Evolutionary conservation across 2,888 invertebrate genomes (phyloP).

Genomic region (Pharmacophagus antenor): DNA sequence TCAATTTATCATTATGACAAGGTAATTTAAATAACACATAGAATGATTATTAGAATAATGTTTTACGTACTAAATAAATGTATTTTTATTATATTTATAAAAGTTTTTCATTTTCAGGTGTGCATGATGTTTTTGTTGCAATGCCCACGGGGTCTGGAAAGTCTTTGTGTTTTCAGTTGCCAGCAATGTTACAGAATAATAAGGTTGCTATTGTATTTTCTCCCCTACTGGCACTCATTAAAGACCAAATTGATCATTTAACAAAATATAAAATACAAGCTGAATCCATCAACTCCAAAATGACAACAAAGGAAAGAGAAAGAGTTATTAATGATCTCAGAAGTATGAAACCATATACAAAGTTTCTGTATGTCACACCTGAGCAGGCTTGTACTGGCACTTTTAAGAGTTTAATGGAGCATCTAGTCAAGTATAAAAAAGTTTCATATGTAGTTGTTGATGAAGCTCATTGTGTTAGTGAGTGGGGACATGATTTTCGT

Average conservation of each 20-base stretch:
- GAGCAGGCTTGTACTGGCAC: conserved; percentile 93
- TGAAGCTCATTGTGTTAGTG: conserved; percentile 98
- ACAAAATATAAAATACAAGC: conserved; percentile 88
- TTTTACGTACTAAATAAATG: neutral
- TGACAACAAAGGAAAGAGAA: conserved; percentile 87
- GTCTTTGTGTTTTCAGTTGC: conserved; percentile 97
- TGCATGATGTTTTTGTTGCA: conserved; percentile 95
- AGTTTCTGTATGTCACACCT: conserved; percentile 96
- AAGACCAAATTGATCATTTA: conserved; percentile 96
- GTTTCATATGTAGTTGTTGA: conserved; percentile 96
- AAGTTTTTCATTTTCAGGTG: conserved; percentile 78
- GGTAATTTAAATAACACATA: too few species aligned
- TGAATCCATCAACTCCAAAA: conserved; percentile 96
- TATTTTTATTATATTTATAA: neutral
- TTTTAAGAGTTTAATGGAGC: conserved; percentile 85
- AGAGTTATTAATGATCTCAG: conserved; percentile 89
- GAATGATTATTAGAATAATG: too few species aligned
- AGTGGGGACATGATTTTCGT: conserved; percentile 99
- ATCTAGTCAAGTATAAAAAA: conserved; percentile 87
- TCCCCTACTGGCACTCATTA: conserved; percentile 96
- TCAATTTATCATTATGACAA: too few species aligned
- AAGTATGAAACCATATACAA: conserved; percentile 86
- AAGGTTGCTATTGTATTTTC: conserved; percentile 96
- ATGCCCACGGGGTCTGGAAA: conserved; percentile 99
- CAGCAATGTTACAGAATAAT: conserved; percentile 90